Percentiles rank a stretch among this genome's conserved stretches.
Evolutionary conservation across 2,888 invertebrate species (phyloP).

Genomic region (Iphiclides podalirius): DNA sequence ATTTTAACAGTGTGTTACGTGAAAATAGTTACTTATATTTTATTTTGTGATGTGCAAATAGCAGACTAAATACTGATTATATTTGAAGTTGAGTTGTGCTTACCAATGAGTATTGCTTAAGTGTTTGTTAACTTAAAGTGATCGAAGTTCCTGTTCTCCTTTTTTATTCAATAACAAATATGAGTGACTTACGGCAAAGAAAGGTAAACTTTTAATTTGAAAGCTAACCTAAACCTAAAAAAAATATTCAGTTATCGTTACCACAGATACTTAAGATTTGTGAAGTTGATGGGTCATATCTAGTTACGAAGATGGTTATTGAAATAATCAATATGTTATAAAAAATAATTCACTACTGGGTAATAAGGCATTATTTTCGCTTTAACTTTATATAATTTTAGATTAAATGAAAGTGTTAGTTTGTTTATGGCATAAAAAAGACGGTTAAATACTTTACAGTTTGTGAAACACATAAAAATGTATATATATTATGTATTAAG

Average conservation of each 20-base stretch:
- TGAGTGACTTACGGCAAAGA: constrained; percentile 32
- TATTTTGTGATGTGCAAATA: too few species aligned
- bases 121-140: background rate
- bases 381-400: background rate
- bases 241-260: too few species aligned
- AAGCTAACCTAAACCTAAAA: background rate
- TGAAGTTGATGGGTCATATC: background rate
- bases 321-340: too few species aligned
- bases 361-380: background rate
- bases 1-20: constrained; percentile 1
- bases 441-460: too few species aligned
- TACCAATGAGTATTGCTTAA: background rate
- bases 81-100: background rate
- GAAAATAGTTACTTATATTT: background rate
- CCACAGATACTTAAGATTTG: background rate
- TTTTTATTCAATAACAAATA: constrained; percentile 4
- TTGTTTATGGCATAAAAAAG: too few species aligned
- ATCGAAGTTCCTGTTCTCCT: background rate
- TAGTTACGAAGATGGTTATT: too few species aligned
- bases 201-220: constrained; percentile 27
- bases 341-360: background rate
- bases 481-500: too few species aligned
- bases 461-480: too few species aligned
- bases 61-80: background rate
- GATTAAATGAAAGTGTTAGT: too few species aligned